Conservation (phyloP, 1,140 invertebrate genomes). For the Globodera ellingtonae region DNA sequence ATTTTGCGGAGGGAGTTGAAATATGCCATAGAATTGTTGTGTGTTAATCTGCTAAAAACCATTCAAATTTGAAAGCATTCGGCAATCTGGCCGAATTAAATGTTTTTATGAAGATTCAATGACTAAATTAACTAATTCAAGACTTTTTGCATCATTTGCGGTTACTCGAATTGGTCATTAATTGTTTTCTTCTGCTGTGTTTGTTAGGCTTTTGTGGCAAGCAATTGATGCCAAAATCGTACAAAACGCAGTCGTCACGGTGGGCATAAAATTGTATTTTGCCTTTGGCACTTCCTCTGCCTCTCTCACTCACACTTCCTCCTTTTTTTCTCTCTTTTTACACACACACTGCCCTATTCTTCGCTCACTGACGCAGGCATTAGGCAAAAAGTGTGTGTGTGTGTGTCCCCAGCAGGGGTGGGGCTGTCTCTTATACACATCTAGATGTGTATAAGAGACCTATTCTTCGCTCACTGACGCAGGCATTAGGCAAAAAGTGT, state of each 20-base stretch:
- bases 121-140: too few relatives aligned
- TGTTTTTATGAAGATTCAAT: too few relatives aligned
- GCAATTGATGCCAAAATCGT: neutral
- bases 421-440: too few relatives aligned
- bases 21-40: neutral
- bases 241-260: neutral
- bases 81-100: too few relatives aligned
- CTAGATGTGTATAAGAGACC: too few relatives aligned
- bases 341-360: neutral
- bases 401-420: neutral
- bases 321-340: slow-evolving; percentile 3
- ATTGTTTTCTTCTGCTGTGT: too few relatives aligned
- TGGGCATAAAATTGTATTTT: neutral
- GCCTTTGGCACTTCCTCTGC: neutral
- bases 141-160: too few relatives aligned
- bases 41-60: too few relatives aligned
- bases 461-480: neutral
- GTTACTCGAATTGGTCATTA: too few relatives aligned
- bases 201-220: neutral
- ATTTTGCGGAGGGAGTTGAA: neutral
- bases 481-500: neutral
- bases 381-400: neutral
- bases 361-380: too few relatives aligned
- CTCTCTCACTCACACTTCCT: neutral
- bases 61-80: too few relatives aligned